phyloP scores from a whole-genome alignment of 2,797 vertebrate genomes.

The Fundulus diaphanus region DNA sequence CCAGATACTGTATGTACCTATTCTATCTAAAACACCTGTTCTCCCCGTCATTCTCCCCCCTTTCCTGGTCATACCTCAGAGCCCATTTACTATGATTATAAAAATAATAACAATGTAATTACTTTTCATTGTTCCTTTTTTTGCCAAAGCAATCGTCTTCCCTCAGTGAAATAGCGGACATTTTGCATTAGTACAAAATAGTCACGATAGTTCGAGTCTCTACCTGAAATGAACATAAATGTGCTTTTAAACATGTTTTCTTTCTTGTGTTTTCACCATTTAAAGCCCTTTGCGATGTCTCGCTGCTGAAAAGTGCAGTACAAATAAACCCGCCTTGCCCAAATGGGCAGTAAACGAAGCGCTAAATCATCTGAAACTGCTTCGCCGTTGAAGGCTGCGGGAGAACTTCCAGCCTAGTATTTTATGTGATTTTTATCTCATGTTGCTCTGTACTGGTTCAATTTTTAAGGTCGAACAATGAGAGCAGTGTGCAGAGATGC shows the following conservation, averaged over 20 bases:
- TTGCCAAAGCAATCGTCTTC: slow-evolving; percentile 51
- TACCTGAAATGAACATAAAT: slow-evolving; percentile 52
- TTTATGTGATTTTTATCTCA: slow-evolving; percentile 34
- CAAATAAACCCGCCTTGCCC: too few species aligned
- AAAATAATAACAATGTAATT: slow-evolving; percentile 74
- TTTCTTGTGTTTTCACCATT: too few species aligned
- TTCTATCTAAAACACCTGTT: slow-evolving; percentile 10
- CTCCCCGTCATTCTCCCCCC: slow-evolving; percentile 12
- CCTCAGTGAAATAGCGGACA: slow-evolving; percentile 51
- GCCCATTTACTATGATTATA: slow-evolving; percentile 73
- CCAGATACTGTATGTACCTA: too few species aligned
- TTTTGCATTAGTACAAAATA: slow-evolving; percentile 56
- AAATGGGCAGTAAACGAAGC: too few species aligned
- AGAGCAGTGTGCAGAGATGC: background rate
- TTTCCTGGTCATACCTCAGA: slow-evolving; percentile 54
- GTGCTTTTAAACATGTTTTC: too few species aligned
- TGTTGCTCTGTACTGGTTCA: slow-evolving; percentile 13
- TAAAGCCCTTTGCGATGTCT: too few species aligned
- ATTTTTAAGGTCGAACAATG: slow-evolving; percentile 17
- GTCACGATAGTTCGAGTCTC: slow-evolving; percentile 54
- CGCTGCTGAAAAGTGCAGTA: too few species aligned
- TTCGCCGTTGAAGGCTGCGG: slow-evolving; percentile 36
- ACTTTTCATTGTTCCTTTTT: slow-evolving; percentile 75
- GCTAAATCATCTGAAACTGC: slow-evolving; percentile 17
- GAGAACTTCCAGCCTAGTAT: slow-evolving; percentile 35